phyloP scores from a whole-genome alignment of 2,888 invertebrate genomes.

The Phyllotreta striolata region DNA sequence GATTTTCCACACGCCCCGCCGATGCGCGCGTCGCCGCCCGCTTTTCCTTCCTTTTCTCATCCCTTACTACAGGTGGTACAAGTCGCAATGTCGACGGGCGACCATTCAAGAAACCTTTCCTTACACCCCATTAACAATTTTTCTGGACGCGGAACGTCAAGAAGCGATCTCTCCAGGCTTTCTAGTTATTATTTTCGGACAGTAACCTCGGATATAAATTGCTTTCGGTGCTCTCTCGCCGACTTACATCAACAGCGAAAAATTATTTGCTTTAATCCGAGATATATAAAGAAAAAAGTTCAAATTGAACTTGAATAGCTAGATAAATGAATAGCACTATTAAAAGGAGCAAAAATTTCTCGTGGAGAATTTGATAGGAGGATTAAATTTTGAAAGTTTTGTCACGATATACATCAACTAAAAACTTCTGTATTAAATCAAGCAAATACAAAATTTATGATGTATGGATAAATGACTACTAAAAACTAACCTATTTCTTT shows the following conservation, averaged over 20 bases:
- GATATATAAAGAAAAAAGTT: too few relatives aligned
- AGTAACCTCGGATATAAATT: slow-evolving; percentile 13
- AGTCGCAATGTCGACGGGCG: slow-evolving; percentile 44
- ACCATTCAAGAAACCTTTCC: slow-evolving; percentile 37
- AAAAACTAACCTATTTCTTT: too few relatives aligned
- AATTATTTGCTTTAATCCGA: background rate
- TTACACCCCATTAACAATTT: slow-evolving; percentile 39
- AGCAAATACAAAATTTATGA: too few relatives aligned
- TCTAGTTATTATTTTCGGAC: slow-evolving; percentile 27
- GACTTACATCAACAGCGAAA: background rate
- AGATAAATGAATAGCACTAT: too few relatives aligned
- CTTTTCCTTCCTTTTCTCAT: slow-evolving; percentile 45
- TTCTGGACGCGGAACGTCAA: slow-evolving; percentile 43
- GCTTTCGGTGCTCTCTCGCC: too few relatives aligned
- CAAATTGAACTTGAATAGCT: too few relatives aligned
- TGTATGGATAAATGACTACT: too few relatives aligned
- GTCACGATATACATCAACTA: too few relatives aligned
- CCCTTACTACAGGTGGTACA: slow-evolving; percentile 59
- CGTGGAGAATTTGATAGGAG: too few relatives aligned
- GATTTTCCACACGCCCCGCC: slow-evolving; percentile 54
- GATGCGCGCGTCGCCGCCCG: slow-evolving; percentile 52
- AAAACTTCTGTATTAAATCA: too few relatives aligned
- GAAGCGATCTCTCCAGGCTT: slow-evolving; percentile 35
- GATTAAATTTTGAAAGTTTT: too few relatives aligned
- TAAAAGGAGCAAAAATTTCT: too few relatives aligned